phyloP scores from a whole-genome alignment of 2,797 vertebrate genomes.

The Mus caroli region DNA sequence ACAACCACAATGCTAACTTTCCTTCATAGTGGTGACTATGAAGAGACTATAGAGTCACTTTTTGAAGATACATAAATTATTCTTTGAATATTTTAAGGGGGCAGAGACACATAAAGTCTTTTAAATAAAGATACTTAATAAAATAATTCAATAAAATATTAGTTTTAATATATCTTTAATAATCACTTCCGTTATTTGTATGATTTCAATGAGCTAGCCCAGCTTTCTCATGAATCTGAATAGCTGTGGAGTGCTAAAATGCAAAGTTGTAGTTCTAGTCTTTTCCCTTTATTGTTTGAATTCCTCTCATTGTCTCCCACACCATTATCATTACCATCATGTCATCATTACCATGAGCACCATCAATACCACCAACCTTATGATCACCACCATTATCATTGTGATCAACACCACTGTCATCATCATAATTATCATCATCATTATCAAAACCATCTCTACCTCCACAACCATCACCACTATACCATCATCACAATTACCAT shows the following conservation, averaged over 20 bases:
- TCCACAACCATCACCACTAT: not conserved
- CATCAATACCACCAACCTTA: too few relatives aligned
- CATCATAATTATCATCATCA: not conserved
- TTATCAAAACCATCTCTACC: too few relatives aligned
- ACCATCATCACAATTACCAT: not conserved
- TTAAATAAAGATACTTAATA: not conserved
- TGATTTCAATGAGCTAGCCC: not conserved
- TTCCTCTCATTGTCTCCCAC: not conserved
- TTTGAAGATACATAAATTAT: constrained; percentile 19
- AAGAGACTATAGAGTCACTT: not conserved
- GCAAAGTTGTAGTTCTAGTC: not conserved
- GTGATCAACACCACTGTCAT: not conserved
- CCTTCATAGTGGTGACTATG: not conserved
- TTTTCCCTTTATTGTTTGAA: not conserved
- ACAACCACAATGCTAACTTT: not conserved
- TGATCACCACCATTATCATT: not conserved
- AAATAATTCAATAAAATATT: constrained; percentile 12
- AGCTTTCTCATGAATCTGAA: not conserved
- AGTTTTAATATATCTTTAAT: not conserved
- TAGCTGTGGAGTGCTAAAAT: not conserved
- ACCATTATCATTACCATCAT: not conserved
- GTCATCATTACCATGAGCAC: not conserved
- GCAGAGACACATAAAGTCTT: not conserved
- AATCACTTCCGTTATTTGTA: not conserved
- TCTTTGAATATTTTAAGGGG: constrained; percentile 7